Percentiles rank a stretch among this genome's conserved stretches.
phyloP scores from a whole-genome alignment of 2,797 vertebrate genomes.

The Cossypha dichroa region DNA sequence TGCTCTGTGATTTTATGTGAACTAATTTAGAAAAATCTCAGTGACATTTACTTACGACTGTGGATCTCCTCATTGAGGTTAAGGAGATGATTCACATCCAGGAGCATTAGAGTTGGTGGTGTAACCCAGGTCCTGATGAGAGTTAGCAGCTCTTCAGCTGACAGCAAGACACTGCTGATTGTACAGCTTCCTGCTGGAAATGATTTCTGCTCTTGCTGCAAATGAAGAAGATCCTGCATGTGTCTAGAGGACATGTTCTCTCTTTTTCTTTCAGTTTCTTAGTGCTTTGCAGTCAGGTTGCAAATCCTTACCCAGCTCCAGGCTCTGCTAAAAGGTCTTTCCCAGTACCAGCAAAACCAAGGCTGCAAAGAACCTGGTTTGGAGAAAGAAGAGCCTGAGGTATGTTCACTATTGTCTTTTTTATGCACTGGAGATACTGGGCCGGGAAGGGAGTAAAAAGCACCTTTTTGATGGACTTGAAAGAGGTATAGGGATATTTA shows the following conservation, averaged over 20 bases:
- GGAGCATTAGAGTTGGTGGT: neutral
- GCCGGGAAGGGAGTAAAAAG: neutral
- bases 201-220: neutral
- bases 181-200: neutral
- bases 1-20: neutral
- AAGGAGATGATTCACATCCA: neutral
- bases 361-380: neutral
- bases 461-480: neutral
- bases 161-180: neutral
- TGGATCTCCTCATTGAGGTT: neutral
- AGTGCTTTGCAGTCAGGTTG: neutral
- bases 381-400: neutral
- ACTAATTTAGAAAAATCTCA: neutral
- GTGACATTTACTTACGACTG: rapidly evolving
- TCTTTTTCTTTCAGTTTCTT: slow-evolving; percentile 23
- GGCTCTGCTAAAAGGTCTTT: neutral
- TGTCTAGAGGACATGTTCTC: neutral
- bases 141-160: neutral
- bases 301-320: neutral
- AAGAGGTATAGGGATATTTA: neutral
- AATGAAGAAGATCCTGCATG: neutral
- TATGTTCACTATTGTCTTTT: neutral
- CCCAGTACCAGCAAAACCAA: neutral
- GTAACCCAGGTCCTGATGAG: neutral
- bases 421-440: neutral